Evolutionary conservation across 2,888 invertebrate species (phyloP).

Genomic region (Athalia cordata): DNA sequence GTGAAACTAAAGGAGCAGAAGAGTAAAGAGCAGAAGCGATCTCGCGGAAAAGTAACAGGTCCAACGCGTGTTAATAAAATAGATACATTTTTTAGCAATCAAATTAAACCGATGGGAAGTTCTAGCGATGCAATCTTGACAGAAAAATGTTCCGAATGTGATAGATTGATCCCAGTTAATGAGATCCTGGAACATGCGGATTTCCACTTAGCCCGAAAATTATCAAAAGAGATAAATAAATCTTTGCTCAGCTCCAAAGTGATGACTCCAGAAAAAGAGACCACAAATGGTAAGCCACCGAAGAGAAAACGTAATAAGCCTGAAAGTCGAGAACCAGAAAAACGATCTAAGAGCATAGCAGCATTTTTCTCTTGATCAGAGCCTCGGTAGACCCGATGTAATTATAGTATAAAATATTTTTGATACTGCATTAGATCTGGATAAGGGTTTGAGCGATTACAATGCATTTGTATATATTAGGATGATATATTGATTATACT

Average conservation of each 20-base stretch:
- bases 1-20: constrained; percentile 49
- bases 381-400: neutral
- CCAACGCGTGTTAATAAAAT: constrained; percentile 43
- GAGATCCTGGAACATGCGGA: constrained; percentile 86
- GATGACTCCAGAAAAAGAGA: constrained; percentile 72
- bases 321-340: constrained; percentile 41
- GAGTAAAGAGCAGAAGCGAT: constrained; percentile 49
- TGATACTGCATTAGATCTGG: constrained; percentile 27
- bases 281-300: constrained; percentile 59
- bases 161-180: constrained; percentile 77
- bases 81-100: constrained; percentile 55
- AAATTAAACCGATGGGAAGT: constrained; percentile 54
- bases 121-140: constrained; percentile 68
- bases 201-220: constrained; percentile 88
- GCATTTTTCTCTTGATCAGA: constrained; percentile 61
- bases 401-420: constrained; percentile 28
- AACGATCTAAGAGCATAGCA: constrained; percentile 50
- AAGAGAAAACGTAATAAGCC: constrained; percentile 45
- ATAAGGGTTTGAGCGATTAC: constrained; percentile 8
- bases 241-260: constrained; percentile 31
- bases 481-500: neutral
- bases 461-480: neutral
- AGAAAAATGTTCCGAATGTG: constrained; percentile 82
- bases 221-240: constrained; percentile 81
- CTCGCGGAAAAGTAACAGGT: constrained; percentile 51